Percentiles rank a stretch among this genome's conserved stretches.
phyloP scores from a whole-genome alignment of 2,113 vertebrate species.

The Potamarius usumacintae region DNA sequence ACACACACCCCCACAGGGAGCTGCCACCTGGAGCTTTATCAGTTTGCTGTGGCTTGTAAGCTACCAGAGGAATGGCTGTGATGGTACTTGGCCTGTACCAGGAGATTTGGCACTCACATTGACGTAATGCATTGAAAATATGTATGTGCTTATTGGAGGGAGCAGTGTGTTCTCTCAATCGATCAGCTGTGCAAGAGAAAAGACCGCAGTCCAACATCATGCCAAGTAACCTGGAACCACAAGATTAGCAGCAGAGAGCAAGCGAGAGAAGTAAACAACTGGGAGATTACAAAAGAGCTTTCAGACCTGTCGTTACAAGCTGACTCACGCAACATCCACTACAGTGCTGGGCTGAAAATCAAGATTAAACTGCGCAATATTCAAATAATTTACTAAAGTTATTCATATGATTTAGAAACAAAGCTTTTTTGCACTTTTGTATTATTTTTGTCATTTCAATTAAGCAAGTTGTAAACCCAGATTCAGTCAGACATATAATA shows the following conservation, averaged over 20 bases:
- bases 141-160: constrained; percentile 38
- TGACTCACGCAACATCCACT: background rate
- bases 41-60: background rate
- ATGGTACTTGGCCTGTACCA: constrained; percentile 26
- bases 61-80: background rate
- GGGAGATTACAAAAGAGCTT: background rate
- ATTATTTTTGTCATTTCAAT: background rate
- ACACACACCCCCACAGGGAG: background rate
- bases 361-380: background rate
- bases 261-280: background rate
- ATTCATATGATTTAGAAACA: background rate
- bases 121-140: constrained; percentile 23
- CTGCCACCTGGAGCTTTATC: background rate
- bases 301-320: background rate
- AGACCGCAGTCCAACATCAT: background rate
- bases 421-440: background rate
- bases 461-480: background rate
- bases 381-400: background rate
- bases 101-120: constrained; percentile 20
- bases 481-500: background rate
- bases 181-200: constrained; percentile 33
- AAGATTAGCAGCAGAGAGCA: constrained; percentile 7
- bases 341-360: background rate
- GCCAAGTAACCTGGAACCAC: constrained; percentile 11
- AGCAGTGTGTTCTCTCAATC: constrained; percentile 35